These are phyloP conservation scores for Mus caroli DNA, from an alignment of 2,797 vertebrate genomes.

Conservation along the genomic window DNA sequence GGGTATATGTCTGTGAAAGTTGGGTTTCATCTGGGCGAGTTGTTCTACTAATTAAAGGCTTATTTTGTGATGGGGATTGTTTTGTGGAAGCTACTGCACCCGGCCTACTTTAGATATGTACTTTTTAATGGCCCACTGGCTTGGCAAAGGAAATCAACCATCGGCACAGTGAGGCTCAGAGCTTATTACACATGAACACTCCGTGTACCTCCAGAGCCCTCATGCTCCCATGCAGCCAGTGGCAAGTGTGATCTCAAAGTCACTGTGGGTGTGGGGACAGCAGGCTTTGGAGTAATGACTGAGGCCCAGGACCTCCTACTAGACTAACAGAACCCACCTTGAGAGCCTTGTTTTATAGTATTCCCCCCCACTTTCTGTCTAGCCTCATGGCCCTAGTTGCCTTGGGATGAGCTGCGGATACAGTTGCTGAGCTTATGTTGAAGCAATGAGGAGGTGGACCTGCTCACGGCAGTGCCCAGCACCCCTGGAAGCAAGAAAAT, in stretches of 20 bases:
- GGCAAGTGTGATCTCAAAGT: not conserved
- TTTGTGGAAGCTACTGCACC: slow-evolving; percentile 80
- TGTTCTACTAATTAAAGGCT: slow-evolving; percentile 87
- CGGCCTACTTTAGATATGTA: slow-evolving; percentile 57
- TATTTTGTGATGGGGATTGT: slow-evolving; percentile 84
- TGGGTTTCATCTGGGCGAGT: slow-evolving; percentile 81
- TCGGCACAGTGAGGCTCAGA: slow-evolving; percentile 19
- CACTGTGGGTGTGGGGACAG: not conserved
- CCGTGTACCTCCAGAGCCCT: not conserved
- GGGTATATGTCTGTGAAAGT: slow-evolving; percentile 80
- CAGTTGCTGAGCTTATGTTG: not conserved
- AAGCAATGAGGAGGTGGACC: not conserved
- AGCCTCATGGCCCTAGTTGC: accelerated
- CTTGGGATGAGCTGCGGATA: not conserved
- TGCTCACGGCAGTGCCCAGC: not conserved
- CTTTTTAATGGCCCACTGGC: slow-evolving; percentile 84
- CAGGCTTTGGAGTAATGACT: not conserved
- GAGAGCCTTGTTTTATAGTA: not conserved
- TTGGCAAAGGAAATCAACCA: slow-evolving; percentile 68
- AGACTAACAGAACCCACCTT: not conserved
- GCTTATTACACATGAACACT: slow-evolving; percentile 71
- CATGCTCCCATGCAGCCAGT: slow-evolving; percentile 7
- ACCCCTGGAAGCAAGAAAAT: slow-evolving; percentile 76
- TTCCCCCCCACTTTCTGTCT: too few relatives aligned
- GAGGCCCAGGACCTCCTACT: not conserved